Evolutionary conservation across 2,113 vertebrate genomes (phyloP).

Genomic region (Colossoma macropomum): DNA sequence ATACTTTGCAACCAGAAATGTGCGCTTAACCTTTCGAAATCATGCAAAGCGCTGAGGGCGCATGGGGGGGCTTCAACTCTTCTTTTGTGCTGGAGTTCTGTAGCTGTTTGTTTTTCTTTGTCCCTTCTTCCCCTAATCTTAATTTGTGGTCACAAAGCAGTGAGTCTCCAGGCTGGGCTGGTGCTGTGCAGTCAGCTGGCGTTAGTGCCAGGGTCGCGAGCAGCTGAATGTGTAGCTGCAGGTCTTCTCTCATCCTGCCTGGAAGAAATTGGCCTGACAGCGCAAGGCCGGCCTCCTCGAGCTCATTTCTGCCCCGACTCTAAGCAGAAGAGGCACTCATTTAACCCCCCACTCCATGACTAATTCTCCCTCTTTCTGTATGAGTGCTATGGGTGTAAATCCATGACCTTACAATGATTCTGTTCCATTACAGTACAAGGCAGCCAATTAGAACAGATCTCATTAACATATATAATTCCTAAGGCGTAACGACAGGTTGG

Average conservation of each 20-base stretch:
- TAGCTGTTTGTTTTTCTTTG: slow-evolving; percentile 45
- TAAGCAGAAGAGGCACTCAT: slow-evolving; percentile 36
- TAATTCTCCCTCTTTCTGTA: slow-evolving; percentile 4
- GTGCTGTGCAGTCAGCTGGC: slow-evolving; percentile 31
- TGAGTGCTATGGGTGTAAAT: neutral
- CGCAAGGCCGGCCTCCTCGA: slow-evolving; percentile 67
- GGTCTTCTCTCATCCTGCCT: slow-evolving; percentile 56
- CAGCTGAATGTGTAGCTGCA: slow-evolving; percentile 55
- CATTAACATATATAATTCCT: no score
- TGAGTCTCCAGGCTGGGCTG: slow-evolving; percentile 31
- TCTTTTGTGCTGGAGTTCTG: neutral
- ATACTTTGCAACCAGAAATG: neutral
- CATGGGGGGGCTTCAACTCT: neutral
- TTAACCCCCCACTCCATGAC: slow-evolving; percentile 46
- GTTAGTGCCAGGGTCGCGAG: slow-evolving; percentile 45
- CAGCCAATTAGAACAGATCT: no score
- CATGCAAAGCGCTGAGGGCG: neutral
- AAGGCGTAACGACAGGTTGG: no score
- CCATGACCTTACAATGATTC: neutral
- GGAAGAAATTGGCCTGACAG: slow-evolving; percentile 68
- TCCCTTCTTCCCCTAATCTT: slow-evolving; percentile 35
- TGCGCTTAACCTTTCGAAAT: neutral
- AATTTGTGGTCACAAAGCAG: slow-evolving; percentile 52
- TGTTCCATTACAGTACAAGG: neutral
- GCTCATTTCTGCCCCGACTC: slow-evolving; percentile 64